phyloP scores from a whole-genome alignment of 2,113 vertebrate species.

The Lagopus leucura region DNA sequence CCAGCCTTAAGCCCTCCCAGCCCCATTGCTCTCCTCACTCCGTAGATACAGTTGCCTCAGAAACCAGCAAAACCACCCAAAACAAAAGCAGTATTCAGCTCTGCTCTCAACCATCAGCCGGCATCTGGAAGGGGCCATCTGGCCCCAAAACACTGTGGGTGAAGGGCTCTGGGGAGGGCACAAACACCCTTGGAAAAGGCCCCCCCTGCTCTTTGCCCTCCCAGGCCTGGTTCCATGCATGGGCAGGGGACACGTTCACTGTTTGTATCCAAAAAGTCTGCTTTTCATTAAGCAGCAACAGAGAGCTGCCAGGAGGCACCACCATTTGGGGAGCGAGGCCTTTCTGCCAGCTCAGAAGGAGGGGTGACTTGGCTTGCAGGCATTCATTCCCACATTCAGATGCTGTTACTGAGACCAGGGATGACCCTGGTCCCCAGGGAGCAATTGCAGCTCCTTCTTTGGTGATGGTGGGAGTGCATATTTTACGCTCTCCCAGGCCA shows the following conservation, averaged over 20 bases:
- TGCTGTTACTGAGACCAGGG: not conserved
- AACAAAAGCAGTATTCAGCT: not conserved
- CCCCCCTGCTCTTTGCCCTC: not conserved
- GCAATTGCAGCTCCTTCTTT: slow-evolving; percentile 68
- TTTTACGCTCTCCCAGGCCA: slow-evolving; percentile 52
- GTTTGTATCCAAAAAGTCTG: not conserved
- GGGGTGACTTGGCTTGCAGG: not conserved
- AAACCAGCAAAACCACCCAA: slow-evolving; percentile 44
- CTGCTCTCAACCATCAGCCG: not conserved
- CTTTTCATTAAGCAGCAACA: not conserved
- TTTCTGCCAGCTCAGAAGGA: not conserved
- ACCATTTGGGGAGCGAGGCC: not conserved
- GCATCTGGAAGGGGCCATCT: not conserved
- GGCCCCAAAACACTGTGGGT: not conserved
- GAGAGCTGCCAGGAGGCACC: not conserved
- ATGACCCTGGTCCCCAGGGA: slow-evolving; percentile 34
- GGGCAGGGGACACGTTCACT: not conserved
- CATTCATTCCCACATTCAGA: not conserved
- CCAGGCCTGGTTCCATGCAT: not conserved
- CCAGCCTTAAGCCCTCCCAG: not conserved
- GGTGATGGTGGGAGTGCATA: slow-evolving; percentile 40
- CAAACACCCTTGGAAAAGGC: not conserved
- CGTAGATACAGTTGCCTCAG: slow-evolving; percentile 12
- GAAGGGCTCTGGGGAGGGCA: not conserved
- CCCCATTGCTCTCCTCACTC: not conserved